A percentile compares a stretch with the other conserved stretches of the same genome.
phyloP scores from a whole-genome alignment of 2,113 vertebrate genomes.

The Salvelinus fontinalis region DNA sequence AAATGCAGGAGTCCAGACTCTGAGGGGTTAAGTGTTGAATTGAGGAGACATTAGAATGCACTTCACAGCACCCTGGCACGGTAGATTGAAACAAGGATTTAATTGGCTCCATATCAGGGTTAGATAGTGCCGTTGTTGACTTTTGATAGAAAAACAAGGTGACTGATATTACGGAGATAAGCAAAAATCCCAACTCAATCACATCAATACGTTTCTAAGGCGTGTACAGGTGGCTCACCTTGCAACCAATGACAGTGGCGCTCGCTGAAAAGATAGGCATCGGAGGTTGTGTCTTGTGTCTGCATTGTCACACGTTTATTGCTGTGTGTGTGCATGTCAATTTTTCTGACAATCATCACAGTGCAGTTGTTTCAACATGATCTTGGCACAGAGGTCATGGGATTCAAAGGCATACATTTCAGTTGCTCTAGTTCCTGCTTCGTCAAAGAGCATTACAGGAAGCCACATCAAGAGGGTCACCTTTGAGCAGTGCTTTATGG shows the following conservation, averaged over 20 bases:
- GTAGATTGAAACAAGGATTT: slow-evolving; percentile 57
- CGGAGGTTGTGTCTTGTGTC: slow-evolving; percentile 11
- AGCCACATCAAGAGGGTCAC: slow-evolving; percentile 52
- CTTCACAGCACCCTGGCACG: not conserved
- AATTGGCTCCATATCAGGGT: slow-evolving; percentile 63
- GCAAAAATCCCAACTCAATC: slow-evolving; percentile 59
- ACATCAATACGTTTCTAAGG: slow-evolving; percentile 46
- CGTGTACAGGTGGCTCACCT: slow-evolving; percentile 46
- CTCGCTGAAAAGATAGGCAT: slow-evolving; percentile 37
- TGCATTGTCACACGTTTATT: slow-evolving; percentile 47
- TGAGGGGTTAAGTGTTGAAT: slow-evolving; percentile 10
- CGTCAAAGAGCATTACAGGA: slow-evolving; percentile 37
- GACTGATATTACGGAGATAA: slow-evolving; percentile 72
- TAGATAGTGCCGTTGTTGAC: slow-evolving; percentile 56
- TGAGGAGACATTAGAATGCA: slow-evolving; percentile 46
- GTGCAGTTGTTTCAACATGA: slow-evolving; percentile 3
- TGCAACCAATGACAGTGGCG: slow-evolving; percentile 56
- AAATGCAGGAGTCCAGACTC: not conserved
- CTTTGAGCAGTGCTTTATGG: slow-evolving; percentile 46
- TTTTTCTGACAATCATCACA: slow-evolving; percentile 26
- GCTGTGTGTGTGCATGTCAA: slow-evolving; percentile 57
- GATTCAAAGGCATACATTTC: slow-evolving; percentile 38
- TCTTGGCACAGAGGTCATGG: slow-evolving; percentile 53
- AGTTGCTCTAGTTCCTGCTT: slow-evolving; percentile 37
- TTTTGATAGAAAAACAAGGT: slow-evolving; percentile 68